phyloP scores from a whole-genome alignment of 1,140 invertebrate genomes.

The Lepidotrigona ventralis region DNA sequence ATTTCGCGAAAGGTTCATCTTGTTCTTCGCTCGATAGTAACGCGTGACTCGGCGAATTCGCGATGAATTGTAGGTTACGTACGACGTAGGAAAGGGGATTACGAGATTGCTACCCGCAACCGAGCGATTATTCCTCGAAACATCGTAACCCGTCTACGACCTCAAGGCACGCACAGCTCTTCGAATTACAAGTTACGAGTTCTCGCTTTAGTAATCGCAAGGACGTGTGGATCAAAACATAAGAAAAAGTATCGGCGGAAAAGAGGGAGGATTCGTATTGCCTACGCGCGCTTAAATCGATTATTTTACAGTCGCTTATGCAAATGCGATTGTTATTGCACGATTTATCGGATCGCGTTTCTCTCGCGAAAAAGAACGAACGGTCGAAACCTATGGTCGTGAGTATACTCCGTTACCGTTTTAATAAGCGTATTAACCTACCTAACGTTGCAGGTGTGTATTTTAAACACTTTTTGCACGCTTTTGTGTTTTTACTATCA shows the following conservation, averaged over 20 bases:
- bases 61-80: neutral
- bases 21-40: neutral
- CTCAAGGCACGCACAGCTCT: neutral
- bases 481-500: neutral
- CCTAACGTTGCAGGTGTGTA: neutral
- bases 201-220: neutral
- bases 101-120: constrained; percentile 14
- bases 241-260: neutral
- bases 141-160: neutral
- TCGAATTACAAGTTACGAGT: neutral
- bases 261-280: neutral
- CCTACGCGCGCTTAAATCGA: neutral
- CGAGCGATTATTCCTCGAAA: neutral
- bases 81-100: neutral
- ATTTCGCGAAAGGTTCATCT: neutral
- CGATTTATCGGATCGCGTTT: neutral
- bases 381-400: neutral
- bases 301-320: constrained; percentile 5
- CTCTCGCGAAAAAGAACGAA: no score
- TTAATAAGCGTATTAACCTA: neutral
- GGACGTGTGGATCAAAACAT: neutral
- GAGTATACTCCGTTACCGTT: neutral
- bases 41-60: neutral
- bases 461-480: neutral
- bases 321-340: constrained; percentile 3